Evolutionary conservation across 2,113 vertebrate genomes (phyloP).

Genomic region (Prochilodus magdalenae): DNA sequence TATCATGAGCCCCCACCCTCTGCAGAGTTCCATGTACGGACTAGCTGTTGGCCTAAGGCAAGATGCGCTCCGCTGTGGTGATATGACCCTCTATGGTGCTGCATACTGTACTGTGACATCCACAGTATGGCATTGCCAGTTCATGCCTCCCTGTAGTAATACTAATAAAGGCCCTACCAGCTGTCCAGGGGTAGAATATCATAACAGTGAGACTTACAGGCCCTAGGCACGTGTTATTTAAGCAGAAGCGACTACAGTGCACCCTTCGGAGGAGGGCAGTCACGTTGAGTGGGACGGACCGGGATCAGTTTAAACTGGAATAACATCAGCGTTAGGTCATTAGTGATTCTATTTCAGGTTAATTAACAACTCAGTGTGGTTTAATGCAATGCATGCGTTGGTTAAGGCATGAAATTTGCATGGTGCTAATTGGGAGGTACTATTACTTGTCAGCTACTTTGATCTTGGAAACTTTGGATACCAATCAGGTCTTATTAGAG

Average conservation of each 20-base stretch:
- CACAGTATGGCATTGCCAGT: slow-evolving; percentile 6
- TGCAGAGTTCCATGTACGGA: slow-evolving; percentile 27
- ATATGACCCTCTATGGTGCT: slow-evolving; percentile 23
- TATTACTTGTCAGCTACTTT: too few species aligned
- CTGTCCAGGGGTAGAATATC: slow-evolving; percentile 30
- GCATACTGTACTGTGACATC: background rate
- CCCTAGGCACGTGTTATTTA: background rate
- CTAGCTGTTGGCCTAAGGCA: background rate
- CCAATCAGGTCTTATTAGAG: too few species aligned
- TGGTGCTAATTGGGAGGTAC: too few species aligned
- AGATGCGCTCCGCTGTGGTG: background rate
- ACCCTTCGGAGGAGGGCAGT: background rate
- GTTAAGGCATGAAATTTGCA: too few species aligned
- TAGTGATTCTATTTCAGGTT: background rate
- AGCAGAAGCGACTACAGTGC: slow-evolving; percentile 4
- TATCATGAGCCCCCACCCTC: slow-evolving; percentile 9
- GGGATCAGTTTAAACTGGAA: background rate
- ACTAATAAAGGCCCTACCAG: slow-evolving; percentile 11
- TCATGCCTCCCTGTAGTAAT: background rate
- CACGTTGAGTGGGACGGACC: background rate
- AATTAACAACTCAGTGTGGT: too few species aligned
- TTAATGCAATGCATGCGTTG: too few species aligned
- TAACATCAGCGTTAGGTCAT: background rate
- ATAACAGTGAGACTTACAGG: slow-evolving; percentile 8
- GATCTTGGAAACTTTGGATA: too few species aligned